Base-by-base conservation (phyloP, 2,797 vertebrate genomes). In the Hafferia zeledoni region DNA sequence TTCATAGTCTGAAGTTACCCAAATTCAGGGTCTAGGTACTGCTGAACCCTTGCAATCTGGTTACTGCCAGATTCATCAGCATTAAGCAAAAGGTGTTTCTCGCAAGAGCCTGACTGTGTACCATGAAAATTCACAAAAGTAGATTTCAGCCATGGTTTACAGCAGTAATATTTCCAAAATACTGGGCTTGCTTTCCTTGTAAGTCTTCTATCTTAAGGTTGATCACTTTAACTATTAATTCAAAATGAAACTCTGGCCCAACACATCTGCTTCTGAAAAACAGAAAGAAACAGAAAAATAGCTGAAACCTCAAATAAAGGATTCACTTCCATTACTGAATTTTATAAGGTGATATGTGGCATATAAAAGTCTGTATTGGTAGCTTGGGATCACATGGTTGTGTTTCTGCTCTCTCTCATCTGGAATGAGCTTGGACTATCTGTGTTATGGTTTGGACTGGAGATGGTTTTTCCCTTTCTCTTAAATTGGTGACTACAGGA, bases 401-500 rank as follows among this genome's bases (percentile, higher is more conserved):
- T 88, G 44, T 95, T 96, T 93, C 89, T 95, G 89, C 47, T 77
- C 81, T 72, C 35, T 89, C 70, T 94, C 87, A 71, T 94, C 63
- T 91, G 89, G 69, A 94, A 52, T 89, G 56, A 90, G 44, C 18
- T 12, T 97, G 70, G 64, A 82, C 85, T 94, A 77, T 95, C 87
- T 87, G 37, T 90, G 60, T 74, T 94, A 91, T 82, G 91, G 75
- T 83, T 96, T 95, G 95, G 95, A 92, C 49, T 72, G 70, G 80
- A 90, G 83, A 56, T 37, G 30, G 11, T 94, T 96, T 94, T 96
- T 94, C 89, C 93, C 33, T 88, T 96, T 94, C 70, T 44, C 41
- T 94, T 94, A 96, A 94, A 90, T 79, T 96, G 89, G 91, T 89
- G 94, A 93, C 85, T 97, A 93, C 94, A 94, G 94, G 95, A 95